Evolutionary conservation across 2,888 invertebrate species (phyloP), one percentile per base, ranked within the genome.

Genomic region (Nineta flava): DNA sequence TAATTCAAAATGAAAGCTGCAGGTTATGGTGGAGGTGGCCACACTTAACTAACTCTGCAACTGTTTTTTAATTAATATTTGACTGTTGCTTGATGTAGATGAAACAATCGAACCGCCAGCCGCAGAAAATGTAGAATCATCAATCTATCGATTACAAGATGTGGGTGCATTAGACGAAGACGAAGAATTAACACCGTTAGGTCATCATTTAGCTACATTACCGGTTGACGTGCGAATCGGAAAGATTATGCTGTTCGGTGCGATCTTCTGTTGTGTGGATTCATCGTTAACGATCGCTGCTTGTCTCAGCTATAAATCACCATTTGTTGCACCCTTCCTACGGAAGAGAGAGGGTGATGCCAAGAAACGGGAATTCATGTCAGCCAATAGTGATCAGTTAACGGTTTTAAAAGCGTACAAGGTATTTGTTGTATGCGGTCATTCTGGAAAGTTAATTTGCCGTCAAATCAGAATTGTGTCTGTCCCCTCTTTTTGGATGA

Each of bases 201-300:
- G 94, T 0, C 81, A 83, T 55, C 91, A 94, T 65, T 70, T 95
- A 48, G 84, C 92, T 0, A 82, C 87, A 0, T 65, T 96, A 50
- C 95, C 95, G 0, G 86, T 96, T 0, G 94, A 95, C 61, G 87
- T 87, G 3, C 74, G 88, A 56, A 84, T 93, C 57, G 93, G 92
- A n/a, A 92, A 95, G 62, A 74, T 95, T 55, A 85, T 96, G 73
- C 65, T 96, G 7, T 88, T 87, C 59, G 91, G 94, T 0, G 85
- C 94, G 10, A 87, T 95, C 53, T 87, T 96, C 63, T 84, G 85
- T 56, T 95, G 95, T 62, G 75, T 95, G 32, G 91, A 94, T 68
- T 90, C 94, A 0, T 84, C 93, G 0, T 70, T 95, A 2, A 94
- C 93, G 3, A 87, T 96, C 62, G 93, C 87, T 0, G 87, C 87